Conservation (phyloP, 2,797 vertebrate species). For the Cichlasoma orientale region DNA sequence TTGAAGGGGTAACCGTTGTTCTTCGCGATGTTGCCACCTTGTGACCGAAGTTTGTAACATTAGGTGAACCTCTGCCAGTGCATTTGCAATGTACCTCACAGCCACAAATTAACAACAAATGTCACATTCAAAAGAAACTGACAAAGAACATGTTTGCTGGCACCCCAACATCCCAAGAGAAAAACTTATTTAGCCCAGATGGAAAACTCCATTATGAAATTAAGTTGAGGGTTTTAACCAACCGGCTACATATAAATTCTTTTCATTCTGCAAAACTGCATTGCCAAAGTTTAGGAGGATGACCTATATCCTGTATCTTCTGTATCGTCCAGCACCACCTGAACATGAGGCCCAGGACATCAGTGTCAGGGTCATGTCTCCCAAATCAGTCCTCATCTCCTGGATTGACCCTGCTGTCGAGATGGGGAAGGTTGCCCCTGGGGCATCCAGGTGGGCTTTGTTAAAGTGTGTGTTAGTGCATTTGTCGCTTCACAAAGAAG, state of each 20-base stretch:
- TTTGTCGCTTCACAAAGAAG: neutral
- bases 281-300: neutral
- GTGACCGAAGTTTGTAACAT: no score
- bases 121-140: no score
- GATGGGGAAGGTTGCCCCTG: slow-evolving; percentile 81
- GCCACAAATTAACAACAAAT: no score
- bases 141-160: no score
- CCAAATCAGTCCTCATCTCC: slow-evolving; percentile 92
- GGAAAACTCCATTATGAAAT: no score
- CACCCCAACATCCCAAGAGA: no score
- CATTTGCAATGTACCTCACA: no score
- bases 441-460: slow-evolving; percentile 70
- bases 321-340: slow-evolving; percentile 84
- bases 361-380: slow-evolving; percentile 92
- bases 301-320: neutral
- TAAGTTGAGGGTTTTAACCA: no score
- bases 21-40: no score
- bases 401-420: slow-evolving; percentile 92
- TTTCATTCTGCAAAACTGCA: neutral
- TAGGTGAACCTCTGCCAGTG: no score
- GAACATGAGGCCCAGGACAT: slow-evolving; percentile 88
- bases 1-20: no score
- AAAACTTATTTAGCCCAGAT: no score
- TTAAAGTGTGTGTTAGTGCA: neutral
- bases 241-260: neutral